Evolutionary conservation across 2,888 invertebrate species (phyloP).

Genomic region (Hypomecis punctinalis): DNA sequence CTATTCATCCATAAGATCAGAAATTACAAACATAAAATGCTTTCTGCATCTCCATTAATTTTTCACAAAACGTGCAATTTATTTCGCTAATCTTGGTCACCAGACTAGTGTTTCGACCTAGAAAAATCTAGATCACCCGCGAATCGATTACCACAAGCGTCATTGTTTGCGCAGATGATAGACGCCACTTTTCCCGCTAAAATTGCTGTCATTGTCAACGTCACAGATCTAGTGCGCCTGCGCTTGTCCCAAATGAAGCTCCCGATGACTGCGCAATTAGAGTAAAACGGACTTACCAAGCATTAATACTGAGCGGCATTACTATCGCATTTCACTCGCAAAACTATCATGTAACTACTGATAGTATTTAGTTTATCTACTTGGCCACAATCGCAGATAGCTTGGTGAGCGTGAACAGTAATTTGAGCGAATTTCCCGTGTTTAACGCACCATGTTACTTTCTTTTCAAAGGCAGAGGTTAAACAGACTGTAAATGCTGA

Average conservation of each 20-base stretch:
- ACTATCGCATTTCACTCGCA: not conserved
- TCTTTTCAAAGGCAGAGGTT: slow-evolving; percentile 75
- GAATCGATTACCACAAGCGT: slow-evolving; percentile 28
- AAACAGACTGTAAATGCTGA: slow-evolving; percentile 78
- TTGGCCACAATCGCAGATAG: not conserved
- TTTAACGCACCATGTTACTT: slow-evolving; percentile 78
- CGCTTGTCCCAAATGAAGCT: slow-evolving; percentile 62
- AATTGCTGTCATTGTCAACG: slow-evolving; percentile 70
- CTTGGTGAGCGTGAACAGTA: slow-evolving; percentile 57
- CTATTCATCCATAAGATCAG: no score
- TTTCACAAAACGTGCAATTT: slow-evolving; percentile 8
- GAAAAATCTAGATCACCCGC: slow-evolving; percentile 28
- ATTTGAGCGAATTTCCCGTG: slow-evolving; percentile 76
- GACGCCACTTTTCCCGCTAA: slow-evolving; percentile 60
- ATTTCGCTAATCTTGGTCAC: slow-evolving; percentile 15
- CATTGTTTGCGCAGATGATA: slow-evolving; percentile 33
- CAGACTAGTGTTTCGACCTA: slow-evolving; percentile 22
- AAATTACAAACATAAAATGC: not conserved
- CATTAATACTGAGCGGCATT: not conserved
- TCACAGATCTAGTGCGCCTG: slow-evolving; percentile 53
- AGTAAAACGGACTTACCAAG: slow-evolving; percentile 72
- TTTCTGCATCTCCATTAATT: slow-evolving; percentile 11
- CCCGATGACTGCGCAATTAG: slow-evolving; percentile 76
- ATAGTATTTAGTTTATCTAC: not conserved
- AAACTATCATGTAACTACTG: not conserved